Evolutionary conservation across 92 coral and sea anemone species (phyloP), one percentile per base, ranked within the genome.

Genomic region (Epizoanthus fatuus): DNA sequence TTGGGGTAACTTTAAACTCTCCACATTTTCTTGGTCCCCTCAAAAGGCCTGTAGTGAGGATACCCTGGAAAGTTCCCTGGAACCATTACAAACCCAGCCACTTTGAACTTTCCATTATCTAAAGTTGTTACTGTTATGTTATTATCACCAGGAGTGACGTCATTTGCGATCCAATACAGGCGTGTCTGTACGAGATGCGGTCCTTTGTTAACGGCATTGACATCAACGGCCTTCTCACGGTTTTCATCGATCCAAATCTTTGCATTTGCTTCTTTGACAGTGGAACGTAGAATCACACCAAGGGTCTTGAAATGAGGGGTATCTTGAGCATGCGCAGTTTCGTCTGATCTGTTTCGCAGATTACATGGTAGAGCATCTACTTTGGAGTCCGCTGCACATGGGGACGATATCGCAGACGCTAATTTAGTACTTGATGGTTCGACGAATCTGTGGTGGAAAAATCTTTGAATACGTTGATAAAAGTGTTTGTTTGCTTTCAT

Each of bases 21-120:
- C 92, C 92, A 89, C 57, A 84, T 59, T 63, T 89, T 89, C 66
- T 79, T 81, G 49, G 57, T 65, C n/a, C 73, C 88, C 55, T 86
- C 83, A 71, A 86, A 78, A 10, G 92, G 89, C 75, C 85, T 80
- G 57, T 84, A 89, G 13, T 85, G 79, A 16, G 85, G 66, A 64
- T 84, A 89, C 42, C 88, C 89, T 1, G 80, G 40, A 63, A 84
- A 80, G 59, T 83, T 76, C 1, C 91, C 74, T 51, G 86, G 76
- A 5, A 86, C 94, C 42, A 82, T 77, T 5, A 90, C 81, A 56
- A 90, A 83, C 42, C 94, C 94, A 63, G 84, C 83, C 40, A 90
- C 76, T 15, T 79, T 79, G 39, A 86, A 81, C 37, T 12, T 29
- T 32, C 90, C 90, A 22, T 72, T n/a, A 10, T 81, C 87, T 25